A percentile compares a stretch with the other conserved stretches of the same genome.
Evolutionary conservation across 2,888 invertebrate genomes (phyloP).

Genomic region (Conistra vaccinii): DNA sequence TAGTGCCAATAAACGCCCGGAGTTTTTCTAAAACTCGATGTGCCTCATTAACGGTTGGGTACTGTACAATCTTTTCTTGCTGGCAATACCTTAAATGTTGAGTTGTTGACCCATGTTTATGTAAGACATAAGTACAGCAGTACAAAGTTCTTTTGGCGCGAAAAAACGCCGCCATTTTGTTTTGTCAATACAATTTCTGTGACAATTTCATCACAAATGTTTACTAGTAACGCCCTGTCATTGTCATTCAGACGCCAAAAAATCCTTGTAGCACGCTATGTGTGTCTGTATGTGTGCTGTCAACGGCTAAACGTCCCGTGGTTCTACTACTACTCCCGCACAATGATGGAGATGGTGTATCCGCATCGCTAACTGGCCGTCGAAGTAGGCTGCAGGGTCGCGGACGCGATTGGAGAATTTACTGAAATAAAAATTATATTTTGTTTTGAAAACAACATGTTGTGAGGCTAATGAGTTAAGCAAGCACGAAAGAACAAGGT

Average conservation of each 20-base stretch:
- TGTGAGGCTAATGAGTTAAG: not conserved
- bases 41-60: too few relatives aligned
- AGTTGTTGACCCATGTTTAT: not conserved
- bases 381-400: conserved; percentile 84
- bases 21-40: too few relatives aligned
- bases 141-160: not conserved
- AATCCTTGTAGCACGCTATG: not conserved
- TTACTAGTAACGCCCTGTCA: not conserved
- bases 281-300: not conserved
- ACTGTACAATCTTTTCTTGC: not conserved
- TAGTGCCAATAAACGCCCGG: too few relatives aligned
- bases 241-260: not conserved
- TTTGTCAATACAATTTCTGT: too few relatives aligned
- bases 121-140: not conserved
- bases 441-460: conserved; percentile 43
- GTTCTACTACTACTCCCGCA: conserved; percentile 74
- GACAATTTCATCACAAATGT: not conserved
- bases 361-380: conserved; percentile 90
- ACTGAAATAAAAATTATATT: conserved; percentile 70
- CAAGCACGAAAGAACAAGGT: not conserved
- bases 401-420: conserved; percentile 87
- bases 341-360: conserved; percentile 84
- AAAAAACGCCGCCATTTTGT: not conserved
- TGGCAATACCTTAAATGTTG: conserved; percentile 1
- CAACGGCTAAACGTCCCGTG: conserved; percentile 52